Base-by-base conservation (phyloP, 2,113 vertebrate genomes). In the Trematomus loennbergii region DNA sequence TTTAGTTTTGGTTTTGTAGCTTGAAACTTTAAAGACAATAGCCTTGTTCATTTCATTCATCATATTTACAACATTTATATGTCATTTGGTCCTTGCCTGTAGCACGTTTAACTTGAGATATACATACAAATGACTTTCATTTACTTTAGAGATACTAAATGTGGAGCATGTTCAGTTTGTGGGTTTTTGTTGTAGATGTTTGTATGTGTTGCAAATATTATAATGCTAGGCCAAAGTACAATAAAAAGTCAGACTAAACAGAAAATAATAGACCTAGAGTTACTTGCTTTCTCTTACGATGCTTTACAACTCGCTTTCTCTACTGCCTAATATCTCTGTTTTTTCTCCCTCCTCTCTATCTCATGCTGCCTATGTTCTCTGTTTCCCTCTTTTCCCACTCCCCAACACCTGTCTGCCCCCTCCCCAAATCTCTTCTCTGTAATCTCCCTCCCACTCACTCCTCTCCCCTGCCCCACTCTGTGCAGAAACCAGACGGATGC, bases 401-500 rank as follows among this genome's bases (percentile, higher is more conserved):
- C 65, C 50, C 68, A 69, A 80, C 88, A 89, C 87, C 81, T 83
- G 81, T 72, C 62, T 78, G 72, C 58, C 57, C 50, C 72, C 65
- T 86, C 65, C 68, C 72, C 73, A 73, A 82, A 64, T 65, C 76
- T 78, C 72, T 57, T 20, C 65, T 73, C 85, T 85, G 67, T 87
- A 86, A 86, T 88, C 87, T 85, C 74, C 71, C 71, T 78, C 78
- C 65, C 73, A 77, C 72, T 83, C 78, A 73, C 81, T 83, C 72
- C 59, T 75, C 72, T 79, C 54, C 52, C 49, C 60, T 84, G 58
- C 73, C 40, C 50, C 18, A 62, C 81, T 86, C 76, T 71, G 68
- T 57, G 76, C 78, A 72, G 72, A 59, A 90, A 83, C 84, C 80
- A 86, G 88, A 90, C 93, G 91, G 91, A 93, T 94, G 91, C 91